phyloP scores from a whole-genome alignment of 2,113 vertebrate species.

The Ageneiosus marmoratus region DNA sequence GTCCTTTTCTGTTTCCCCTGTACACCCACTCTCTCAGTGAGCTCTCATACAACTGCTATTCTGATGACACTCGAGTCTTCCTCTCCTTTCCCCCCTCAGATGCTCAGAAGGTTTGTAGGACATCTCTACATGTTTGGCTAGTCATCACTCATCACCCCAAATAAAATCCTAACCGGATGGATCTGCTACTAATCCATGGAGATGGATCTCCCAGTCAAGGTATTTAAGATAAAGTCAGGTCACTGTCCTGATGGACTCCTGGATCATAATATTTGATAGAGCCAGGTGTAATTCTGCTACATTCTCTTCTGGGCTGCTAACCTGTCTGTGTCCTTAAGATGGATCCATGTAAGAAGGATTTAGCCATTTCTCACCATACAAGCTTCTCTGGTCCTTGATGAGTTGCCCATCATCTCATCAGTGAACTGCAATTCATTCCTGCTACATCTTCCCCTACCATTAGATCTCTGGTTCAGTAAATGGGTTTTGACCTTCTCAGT shows the following conservation, averaged over 20 bases:
- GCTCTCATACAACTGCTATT: neutral
- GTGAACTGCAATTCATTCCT: neutral
- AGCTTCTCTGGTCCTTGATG: neutral
- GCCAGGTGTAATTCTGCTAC: neutral
- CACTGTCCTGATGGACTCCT: neutral
- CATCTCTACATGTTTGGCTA: neutral
- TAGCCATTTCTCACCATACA: neutral
- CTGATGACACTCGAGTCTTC: neutral
- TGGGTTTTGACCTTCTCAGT: neutral
- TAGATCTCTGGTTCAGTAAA: neutral
- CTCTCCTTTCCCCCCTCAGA: neutral
- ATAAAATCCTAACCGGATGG: neutral
- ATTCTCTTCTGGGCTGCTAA: neutral
- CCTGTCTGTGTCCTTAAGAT: neutral
- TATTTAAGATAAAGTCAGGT: neutral
- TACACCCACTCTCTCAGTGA: neutral
- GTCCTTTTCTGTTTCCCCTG: neutral
- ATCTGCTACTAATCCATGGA: neutral
- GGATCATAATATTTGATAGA: neutral
- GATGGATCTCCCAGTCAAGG: neutral
- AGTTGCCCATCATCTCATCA: neutral
- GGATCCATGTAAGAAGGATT: neutral
- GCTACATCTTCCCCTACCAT: neutral
- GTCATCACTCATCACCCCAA: neutral
- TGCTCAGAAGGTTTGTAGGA: neutral